A percentile compares a stretch with the other conserved stretches of the same genome.
phyloP scores from a whole-genome alignment of 2,113 vertebrate genomes.

The Pituophis catenifer region DNA sequence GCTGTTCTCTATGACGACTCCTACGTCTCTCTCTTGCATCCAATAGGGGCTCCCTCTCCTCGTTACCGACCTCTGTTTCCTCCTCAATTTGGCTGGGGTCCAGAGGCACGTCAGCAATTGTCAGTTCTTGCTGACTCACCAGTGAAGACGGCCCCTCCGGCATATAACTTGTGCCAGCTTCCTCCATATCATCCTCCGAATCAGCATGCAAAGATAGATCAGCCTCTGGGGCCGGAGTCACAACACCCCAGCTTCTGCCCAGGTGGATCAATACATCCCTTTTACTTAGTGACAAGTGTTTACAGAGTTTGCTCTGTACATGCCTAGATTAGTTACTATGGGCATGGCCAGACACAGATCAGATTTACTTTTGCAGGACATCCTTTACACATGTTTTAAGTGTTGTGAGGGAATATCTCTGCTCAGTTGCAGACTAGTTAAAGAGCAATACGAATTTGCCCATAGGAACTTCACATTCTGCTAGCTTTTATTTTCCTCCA shows the following conservation, averaged over 20 bases:
- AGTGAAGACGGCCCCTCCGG: too few species aligned
- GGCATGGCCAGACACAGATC: background rate
- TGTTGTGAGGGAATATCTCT: background rate
- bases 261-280: background rate
- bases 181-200: too few species aligned
- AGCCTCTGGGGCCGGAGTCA: too few species aligned
- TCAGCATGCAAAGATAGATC: too few species aligned
- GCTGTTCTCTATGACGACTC: too few species aligned
- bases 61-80: too few species aligned
- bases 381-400: background rate
- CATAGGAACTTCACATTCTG: background rate
- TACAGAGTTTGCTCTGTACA: background rate
- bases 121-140: too few species aligned
- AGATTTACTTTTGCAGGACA: background rate
- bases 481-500: background rate
- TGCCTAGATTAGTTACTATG: background rate
- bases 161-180: too few species aligned
- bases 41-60: too few species aligned
- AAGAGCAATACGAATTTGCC: background rate
- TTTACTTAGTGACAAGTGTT: background rate
- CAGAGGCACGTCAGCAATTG: too few species aligned
- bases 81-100: too few species aligned
- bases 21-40: too few species aligned
- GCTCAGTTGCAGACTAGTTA: background rate
- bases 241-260: background rate